Percentiles rank a stretch among this genome's conserved stretches.
These are phyloP conservation scores for Palythoa grandis DNA, from an alignment of 92 coral and sea anemone species.

Conservation along the genomic window DNA sequence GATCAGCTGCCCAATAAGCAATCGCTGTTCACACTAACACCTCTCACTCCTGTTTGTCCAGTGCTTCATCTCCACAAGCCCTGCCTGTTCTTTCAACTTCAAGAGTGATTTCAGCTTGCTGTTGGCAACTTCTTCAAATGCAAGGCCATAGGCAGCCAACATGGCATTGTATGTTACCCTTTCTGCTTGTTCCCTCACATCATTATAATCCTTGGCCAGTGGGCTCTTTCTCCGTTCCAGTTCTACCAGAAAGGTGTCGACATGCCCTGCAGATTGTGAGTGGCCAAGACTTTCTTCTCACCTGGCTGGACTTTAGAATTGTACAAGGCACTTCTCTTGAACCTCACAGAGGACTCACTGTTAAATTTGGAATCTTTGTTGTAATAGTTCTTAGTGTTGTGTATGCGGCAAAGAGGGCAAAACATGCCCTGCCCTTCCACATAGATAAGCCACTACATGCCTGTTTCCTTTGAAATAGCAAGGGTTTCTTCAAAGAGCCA, in stretches of 20 bases:
- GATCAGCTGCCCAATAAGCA: conserved; percentile 49
- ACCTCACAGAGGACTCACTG: conserved; percentile 45
- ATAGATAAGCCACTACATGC: conserved; percentile 49
- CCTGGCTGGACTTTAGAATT: conserved; percentile 10
- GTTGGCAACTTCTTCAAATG: conserved; percentile 54
- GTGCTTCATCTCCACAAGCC: conserved; percentile 38
- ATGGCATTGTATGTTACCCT: conserved; percentile 60
- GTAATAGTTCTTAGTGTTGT: conserved; percentile 40
- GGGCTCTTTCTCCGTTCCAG: conserved; percentile 41
- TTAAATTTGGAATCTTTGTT: conserved; percentile 51
- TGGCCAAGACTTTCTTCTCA: conserved; percentile 42
- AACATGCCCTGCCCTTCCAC: conserved; percentile 57
- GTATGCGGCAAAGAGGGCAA: conserved; percentile 52
- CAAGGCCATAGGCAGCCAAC: conserved; percentile 55
- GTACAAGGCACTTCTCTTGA: conserved; percentile 47
- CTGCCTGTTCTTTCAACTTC: conserved; percentile 48
- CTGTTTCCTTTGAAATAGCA: conserved; percentile 32
- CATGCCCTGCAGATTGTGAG: conserved; percentile 41
- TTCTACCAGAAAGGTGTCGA: conserved; percentile 31
- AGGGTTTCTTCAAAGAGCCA: conserved; percentile 46
- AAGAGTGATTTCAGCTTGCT: conserved; percentile 45
- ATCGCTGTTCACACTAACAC: conserved; percentile 32
- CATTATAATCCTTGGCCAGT: conserved; percentile 41
- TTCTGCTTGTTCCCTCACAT: conserved; percentile 35
- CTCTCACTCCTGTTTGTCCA: conserved; percentile 49